Base-by-base conservation (phyloP, 1,140 invertebrate species). In the Trachelipus rathkii region DNA sequence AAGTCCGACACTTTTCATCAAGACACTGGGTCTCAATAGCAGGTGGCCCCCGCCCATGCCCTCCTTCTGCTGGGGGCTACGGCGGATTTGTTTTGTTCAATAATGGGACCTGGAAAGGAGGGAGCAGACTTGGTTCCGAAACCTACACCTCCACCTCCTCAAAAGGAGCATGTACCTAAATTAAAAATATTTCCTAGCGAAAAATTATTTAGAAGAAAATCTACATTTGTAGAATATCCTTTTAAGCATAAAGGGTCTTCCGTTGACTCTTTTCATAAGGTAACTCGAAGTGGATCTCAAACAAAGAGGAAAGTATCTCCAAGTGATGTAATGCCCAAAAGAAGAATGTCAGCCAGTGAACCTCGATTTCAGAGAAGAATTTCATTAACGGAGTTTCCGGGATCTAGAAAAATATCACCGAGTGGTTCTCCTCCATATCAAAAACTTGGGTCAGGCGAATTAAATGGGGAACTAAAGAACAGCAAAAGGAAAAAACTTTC, bases 1-100 rank as follows among this genome's bases (percentile, higher is more conserved):
- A 87, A 92, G 92, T 86, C 91, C 82, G 91, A 93, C 85, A 92
- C 80, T 73, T 81, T 81, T 72, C 77, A 81, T 50, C 78, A 79
- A n/a, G 78, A 81, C 71, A 72, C 80, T 44, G 78, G 75, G n/a
- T n/a, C 78, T 70, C 80, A 81, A 81, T 81, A 81, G 80, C 80
- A 81, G n/a, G 80, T 73, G 77, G 80, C 80, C n/a, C n/a, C 80
- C 80, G 80, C 80, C 80, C 80, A 81, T 79, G 80, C 80, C 74
- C 77, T 79, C 60, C 68, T 79, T 67, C 74, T 81, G 23, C 69
- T 81, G 73, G n/a, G n/a, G 77, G 79, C 77, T 23, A 80, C n/a
- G n/a, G 79, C 81, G 71, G 79, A 82, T 76, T 72, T 82, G 72
- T 80, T 80, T 78, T 77, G 75, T 79, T 81, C 77, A 75, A 77